phyloP scores from a whole-genome alignment of 1,140 invertebrate genomes.

The Trachelipus rathkii region DNA sequence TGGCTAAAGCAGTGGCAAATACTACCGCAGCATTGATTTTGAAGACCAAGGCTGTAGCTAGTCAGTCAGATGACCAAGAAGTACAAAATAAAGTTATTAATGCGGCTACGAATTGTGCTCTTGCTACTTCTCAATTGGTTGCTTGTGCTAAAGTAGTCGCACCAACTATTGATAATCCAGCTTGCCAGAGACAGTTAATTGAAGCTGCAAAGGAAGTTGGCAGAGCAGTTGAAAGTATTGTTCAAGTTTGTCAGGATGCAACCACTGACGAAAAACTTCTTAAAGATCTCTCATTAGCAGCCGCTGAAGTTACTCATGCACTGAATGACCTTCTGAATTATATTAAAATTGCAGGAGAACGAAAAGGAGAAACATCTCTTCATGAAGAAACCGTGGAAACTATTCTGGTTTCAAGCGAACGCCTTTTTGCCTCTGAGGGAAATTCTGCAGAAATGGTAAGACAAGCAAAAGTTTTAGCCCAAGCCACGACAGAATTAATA shows the following conservation, averaged over 20 bases:
- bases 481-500: conserved; percentile 86
- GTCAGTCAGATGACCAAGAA: conserved; percentile 66
- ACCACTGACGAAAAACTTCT: conserved; percentile 63
- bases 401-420: conserved; percentile 84
- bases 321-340: conserved; percentile 87
- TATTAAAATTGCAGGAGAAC: conserved; percentile 60
- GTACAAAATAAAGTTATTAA: conserved; percentile 80
- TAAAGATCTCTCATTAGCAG: conserved; percentile 75
- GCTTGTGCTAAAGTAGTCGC: conserved; percentile 85
- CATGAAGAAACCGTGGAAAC: conserved; percentile 83
- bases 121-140: conserved; percentile 94
- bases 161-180: conserved; percentile 74
- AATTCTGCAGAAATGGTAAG: conserved; percentile 91
- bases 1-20: conserved; percentile 94
- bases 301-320: conserved; percentile 80
- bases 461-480: conserved; percentile 65
- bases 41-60: conserved; percentile 89
- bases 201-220: conserved; percentile 89
- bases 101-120: conserved; percentile 90
- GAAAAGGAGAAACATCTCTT: conserved; percentile 53
- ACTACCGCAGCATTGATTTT: conserved; percentile 90
- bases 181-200: conserved; percentile 89
- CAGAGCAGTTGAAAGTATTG: conserved; percentile 83
- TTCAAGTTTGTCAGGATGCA: conserved; percentile 73
- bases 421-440: conserved; percentile 73